Conservation (phyloP, 2,888 invertebrate genomes). For the Baronia brevicornis region DNA sequence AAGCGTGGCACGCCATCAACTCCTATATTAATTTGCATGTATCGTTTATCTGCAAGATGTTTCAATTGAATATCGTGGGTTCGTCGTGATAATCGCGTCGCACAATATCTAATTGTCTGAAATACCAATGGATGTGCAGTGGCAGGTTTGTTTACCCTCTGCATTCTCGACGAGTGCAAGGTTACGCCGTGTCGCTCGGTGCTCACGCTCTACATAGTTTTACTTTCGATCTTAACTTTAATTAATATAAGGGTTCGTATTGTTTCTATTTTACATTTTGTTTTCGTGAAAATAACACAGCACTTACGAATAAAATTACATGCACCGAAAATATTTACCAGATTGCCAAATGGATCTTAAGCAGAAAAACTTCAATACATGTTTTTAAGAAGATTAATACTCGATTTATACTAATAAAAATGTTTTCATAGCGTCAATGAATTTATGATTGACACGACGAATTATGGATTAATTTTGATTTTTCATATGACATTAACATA, state of each 20-base stretch:
- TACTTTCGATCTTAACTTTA: neutral
- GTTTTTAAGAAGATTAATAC: too few relatives aligned
- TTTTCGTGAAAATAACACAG: too few relatives aligned
- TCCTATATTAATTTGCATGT: conserved; percentile 6
- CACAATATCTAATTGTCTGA: conserved; percentile 20
- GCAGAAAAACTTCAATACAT: too few relatives aligned
- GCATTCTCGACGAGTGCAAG: conserved; percentile 1
- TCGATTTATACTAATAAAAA: too few relatives aligned
- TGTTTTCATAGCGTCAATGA: too few relatives aligned
- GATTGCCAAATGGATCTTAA: too few relatives aligned
- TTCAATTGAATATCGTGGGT: conserved; percentile 41
- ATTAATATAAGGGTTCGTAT: conserved; percentile 1
- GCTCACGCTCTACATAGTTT: neutral
- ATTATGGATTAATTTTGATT: too few relatives aligned
- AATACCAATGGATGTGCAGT: conserved; percentile 4
- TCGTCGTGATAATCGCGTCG: conserved; percentile 34
- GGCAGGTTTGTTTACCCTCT: neutral
- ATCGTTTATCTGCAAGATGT: conserved; percentile 26
- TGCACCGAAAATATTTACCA: too few relatives aligned
- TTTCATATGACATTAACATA: too few relatives aligned
- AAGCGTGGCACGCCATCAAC: too few relatives aligned
- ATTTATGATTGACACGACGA: too few relatives aligned
- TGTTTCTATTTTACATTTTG: neutral
- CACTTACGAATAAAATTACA: too few relatives aligned
- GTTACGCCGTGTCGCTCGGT: neutral